Evolutionary conservation across 2,113 vertebrate species (phyloP), one percentile per base, ranked within the genome.

Genomic region (Bujurquina vittata): DNA sequence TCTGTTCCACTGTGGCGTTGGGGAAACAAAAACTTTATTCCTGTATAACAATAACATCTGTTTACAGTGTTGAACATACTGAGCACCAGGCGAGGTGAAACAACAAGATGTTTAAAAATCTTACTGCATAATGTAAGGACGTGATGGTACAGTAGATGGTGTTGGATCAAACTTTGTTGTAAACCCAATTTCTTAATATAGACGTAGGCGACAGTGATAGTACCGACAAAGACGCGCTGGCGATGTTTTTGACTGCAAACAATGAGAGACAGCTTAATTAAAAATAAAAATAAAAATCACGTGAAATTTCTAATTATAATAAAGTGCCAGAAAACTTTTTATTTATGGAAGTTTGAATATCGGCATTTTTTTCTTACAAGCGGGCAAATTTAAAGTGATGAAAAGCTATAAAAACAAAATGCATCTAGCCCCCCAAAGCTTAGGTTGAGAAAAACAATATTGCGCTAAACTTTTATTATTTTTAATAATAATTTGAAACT

Each of bases 1-100:
- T 94, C 91, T 93, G 90, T 93, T 94, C 91, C 91, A 93, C 91
- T 55, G 89, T 89, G 93, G 92, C 91, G 23, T 92, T 90, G 86
- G 80, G 89, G 92, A 91, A 89, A 84, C 89, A 88, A 84, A 93
- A 94, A 94, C 93, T 95, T 94, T 94, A 89, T 92, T 93, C 93
- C 90, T 80, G 93, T 90, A 89, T 84, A 86, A 91, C 92, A 87
- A 84, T 87, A 94, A 94, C 93, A 93, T 93, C 91, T 92, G 93
- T 94, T 92, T 94, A 92, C 92, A 93, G 91, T 94, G 92, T 93
- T 57, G 88, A 94, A 92, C 92, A 93, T 84, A 81, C 56, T 31
- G 88, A 92, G 88, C 83, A 81, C 84, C 61, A 56, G 87, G 87
- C 81, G 69, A 91, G 85, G 91, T 80, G 86, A 90, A 92, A 94